These are phyloP conservation scores for Nasonovia ribisnigri DNA, from an alignment of 2,888 invertebrate genomes.

Conservation along the genomic window DNA sequence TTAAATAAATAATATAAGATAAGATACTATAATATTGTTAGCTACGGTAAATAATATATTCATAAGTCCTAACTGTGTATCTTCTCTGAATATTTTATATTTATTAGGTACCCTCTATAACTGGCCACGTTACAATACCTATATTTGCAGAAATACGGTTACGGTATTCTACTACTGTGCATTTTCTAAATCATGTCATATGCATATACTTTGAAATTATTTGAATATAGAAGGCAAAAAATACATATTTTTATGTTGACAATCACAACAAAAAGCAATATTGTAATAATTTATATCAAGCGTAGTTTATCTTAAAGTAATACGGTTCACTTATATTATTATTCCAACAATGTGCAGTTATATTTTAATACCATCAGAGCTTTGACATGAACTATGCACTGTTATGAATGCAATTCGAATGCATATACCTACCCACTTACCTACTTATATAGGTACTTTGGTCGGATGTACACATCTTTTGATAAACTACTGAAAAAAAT, in stretches of 20 bases:
- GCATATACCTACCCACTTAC: neutral
- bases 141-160: neutral
- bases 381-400: neutral
- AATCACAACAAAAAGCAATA: neutral
- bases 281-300: neutral
- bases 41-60: no score
- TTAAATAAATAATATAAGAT: no score
- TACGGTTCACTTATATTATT: neutral
- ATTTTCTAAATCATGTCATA: neutral
- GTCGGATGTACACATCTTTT: neutral
- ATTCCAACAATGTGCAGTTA: neutral
- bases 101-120: neutral
- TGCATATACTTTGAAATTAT: neutral
- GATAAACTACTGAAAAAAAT: neutral
- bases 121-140: neutral
- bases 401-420: neutral
- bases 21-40: no score
- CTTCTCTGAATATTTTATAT: neutral
- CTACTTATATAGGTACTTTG: neutral
- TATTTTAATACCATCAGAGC: neutral
- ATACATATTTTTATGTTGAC: neutral
- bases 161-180: neutral
- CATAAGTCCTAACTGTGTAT: no score
- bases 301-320: neutral
- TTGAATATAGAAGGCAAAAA: neutral